Conservation (phyloP, 2,888 invertebrate genomes). For the Thereva unica region DNA sequence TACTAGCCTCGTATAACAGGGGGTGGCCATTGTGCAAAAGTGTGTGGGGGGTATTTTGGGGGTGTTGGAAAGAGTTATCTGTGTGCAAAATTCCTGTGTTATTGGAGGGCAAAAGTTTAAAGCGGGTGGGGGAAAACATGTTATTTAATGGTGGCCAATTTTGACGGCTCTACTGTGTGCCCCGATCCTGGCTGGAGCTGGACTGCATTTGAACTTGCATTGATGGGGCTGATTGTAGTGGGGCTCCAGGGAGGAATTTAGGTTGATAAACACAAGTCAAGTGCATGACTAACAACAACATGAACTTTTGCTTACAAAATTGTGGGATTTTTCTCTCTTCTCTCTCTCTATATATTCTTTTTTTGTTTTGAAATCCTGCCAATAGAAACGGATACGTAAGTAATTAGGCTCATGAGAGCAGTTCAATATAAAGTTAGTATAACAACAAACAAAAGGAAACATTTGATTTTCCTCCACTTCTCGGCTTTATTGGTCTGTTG, state of each 20-base stretch:
- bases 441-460: too few relatives aligned
- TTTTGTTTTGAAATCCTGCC: too few relatives aligned
- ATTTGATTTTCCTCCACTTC: too few relatives aligned
- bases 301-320: constrained; percentile 23
- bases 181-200: constrained; percentile 3
- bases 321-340: constrained; percentile 5
- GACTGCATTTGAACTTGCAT: constrained; percentile 28
- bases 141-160: constrained; percentile 30
- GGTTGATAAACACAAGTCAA: constrained; percentile 24
- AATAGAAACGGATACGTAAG: too few relatives aligned
- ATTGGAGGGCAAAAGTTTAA: constrained; percentile 12
- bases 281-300: constrained; percentile 17
- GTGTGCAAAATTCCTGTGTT: constrained; percentile 14
- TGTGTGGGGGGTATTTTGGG: background rate
- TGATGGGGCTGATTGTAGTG: background rate
- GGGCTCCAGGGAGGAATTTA: constrained; percentile 24
- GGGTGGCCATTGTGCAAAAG: too few relatives aligned
- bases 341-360: too few relatives aligned
- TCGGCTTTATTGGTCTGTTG: too few relatives aligned
- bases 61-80: background rate
- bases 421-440: too few relatives aligned
- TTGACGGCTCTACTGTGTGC: constrained; percentile 21
- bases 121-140: constrained; percentile 19
- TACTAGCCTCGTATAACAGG: too few relatives aligned
- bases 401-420: too few relatives aligned